Evolutionary conservation across 1,140 invertebrate species (phyloP), one percentile per base, ranked within the genome.

Genomic region (Macrocentrus cingulum): DNA sequence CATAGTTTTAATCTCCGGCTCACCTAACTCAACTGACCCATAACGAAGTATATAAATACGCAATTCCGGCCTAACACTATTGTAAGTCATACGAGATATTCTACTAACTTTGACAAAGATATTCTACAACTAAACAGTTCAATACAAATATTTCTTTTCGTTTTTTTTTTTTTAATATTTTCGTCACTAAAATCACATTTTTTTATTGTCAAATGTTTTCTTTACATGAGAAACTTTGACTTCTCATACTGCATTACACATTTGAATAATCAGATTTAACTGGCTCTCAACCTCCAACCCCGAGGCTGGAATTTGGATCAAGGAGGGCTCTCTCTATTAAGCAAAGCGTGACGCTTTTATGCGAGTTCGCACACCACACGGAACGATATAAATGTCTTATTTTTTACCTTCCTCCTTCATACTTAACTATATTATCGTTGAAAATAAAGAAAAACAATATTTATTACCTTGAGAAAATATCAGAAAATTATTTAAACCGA

Each of bases 241-340:
- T 39, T 13, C 3, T 52, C 11, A 49, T 49, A 36, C 36, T 18
- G 48, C 11, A 32, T 25, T 22, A 11, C 42, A 11, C 44, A 49
- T 44, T 46, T 19, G 52, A 51, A 51, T 54, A 69, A 70, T 69
- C 60, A 64, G 70, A 69, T 67, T 65, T 62, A 66, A 68, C 62
- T 60, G 51, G 56, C 62, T 67, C 71, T 66, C 71, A 64, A 69
- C 67, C 67, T 71, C 64, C 69, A 67, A 73, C 70, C 71, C 68
- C 66, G 56, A 61, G 48, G 59, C 63, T 70, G 72, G 72, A 76
- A 76, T 76, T 76, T 75, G 70, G 72, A 76, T 74, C 71, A 76
- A 75, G 71, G 72, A 70, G 68, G 72, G 67, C 68, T 70, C 66
- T 68, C 70, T 62, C 64, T 61, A 64, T 58, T 56, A 41, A 69